Percentiles rank a stretch among this genome's conserved stretches.
Conservation (phyloP, 2,888 invertebrate genomes). For the Chrysolina oricalcia region DNA sequence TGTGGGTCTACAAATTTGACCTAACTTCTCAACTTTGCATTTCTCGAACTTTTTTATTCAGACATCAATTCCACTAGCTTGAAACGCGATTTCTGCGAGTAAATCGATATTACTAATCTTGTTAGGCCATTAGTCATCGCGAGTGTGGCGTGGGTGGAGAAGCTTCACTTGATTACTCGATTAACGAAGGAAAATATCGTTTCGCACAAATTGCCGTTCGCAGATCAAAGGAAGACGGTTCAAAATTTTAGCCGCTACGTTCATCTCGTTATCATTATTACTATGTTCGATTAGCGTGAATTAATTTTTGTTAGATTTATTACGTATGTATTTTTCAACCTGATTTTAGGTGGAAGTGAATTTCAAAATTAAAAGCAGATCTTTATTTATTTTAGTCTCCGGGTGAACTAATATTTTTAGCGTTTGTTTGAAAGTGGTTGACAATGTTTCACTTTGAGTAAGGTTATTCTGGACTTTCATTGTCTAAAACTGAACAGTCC, state of each 20-base stretch:
- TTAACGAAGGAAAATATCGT: neutral
- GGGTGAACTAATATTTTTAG: too few relatives aligned
- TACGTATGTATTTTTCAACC: neutral
- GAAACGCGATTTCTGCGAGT: neutral
- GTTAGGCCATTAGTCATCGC: conserved; percentile 22
- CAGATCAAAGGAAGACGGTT: conserved; percentile 11
- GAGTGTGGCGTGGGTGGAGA: conserved; percentile 6
- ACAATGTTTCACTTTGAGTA: too few relatives aligned
- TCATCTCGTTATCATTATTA: neutral
- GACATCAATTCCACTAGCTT: conserved; percentile 13
- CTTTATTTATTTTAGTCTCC: too few relatives aligned
- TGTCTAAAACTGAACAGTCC: too few relatives aligned
- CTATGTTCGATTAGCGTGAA: conserved; percentile 6
- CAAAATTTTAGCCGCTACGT: neutral
- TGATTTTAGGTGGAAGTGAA: neutral
- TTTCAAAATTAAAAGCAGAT: neutral
- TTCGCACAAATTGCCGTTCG: neutral
- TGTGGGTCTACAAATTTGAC: neutral
- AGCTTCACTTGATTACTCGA: conserved; percentile 11
- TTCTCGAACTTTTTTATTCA: neutral
- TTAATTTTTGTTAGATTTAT: neutral
- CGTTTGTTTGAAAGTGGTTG: too few relatives aligned
- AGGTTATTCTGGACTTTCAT: too few relatives aligned
- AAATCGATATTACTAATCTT: conserved; percentile 21
- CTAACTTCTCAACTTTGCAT: neutral